phyloP scores from a whole-genome alignment of 2,113 vertebrate species.

The Forbesichthys agassizii region DNA sequence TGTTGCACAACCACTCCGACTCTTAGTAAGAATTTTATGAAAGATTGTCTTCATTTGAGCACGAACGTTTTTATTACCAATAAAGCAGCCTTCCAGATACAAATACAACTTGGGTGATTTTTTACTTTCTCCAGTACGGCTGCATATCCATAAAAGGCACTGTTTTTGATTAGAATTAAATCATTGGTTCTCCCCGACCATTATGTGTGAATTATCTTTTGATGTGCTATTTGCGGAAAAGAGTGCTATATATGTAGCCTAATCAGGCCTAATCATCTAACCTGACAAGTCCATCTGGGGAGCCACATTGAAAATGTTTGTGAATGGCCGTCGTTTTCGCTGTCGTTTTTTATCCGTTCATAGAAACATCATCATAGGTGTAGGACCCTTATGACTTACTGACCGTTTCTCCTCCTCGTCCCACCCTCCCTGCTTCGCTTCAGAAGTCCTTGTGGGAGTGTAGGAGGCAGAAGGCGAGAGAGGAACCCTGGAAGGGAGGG shows the following conservation, averaged over 20 bases:
- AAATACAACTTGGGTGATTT: slow-evolving; percentile 58
- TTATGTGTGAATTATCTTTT: slow-evolving; percentile 37
- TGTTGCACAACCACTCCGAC: slow-evolving; percentile 83
- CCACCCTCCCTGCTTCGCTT: slow-evolving; percentile 16
- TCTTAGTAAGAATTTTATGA: slow-evolving; percentile 81
- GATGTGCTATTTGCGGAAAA: too few species aligned
- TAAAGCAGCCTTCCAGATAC: slow-evolving; percentile 86
- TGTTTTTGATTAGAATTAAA: slow-evolving; percentile 9
- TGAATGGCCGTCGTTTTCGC: slow-evolving; percentile 2
- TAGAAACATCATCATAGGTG: slow-evolving; percentile 8
- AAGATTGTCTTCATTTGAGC: slow-evolving; percentile 87
- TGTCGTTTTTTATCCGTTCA: slow-evolving; percentile 27
- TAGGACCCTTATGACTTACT: slow-evolving; percentile 30
- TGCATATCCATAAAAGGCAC: not conserved
- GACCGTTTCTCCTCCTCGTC: slow-evolving; percentile 18
- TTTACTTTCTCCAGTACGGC: slow-evolving; percentile 3
- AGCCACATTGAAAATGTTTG: too few species aligned
- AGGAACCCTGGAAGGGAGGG: slow-evolving; percentile 34
- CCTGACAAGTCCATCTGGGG: too few species aligned
- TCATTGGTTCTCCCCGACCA: slow-evolving; percentile 24
- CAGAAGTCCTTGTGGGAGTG: slow-evolving; percentile 51
- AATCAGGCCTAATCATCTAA: too few species aligned
- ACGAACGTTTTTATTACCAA: slow-evolving; percentile 86
- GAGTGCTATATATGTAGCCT: too few species aligned
- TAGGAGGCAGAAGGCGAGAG: slow-evolving; percentile 32